Conservation (phyloP, 2,113 vertebrate species). For the Mesoclemmys tuberculata region DNA sequence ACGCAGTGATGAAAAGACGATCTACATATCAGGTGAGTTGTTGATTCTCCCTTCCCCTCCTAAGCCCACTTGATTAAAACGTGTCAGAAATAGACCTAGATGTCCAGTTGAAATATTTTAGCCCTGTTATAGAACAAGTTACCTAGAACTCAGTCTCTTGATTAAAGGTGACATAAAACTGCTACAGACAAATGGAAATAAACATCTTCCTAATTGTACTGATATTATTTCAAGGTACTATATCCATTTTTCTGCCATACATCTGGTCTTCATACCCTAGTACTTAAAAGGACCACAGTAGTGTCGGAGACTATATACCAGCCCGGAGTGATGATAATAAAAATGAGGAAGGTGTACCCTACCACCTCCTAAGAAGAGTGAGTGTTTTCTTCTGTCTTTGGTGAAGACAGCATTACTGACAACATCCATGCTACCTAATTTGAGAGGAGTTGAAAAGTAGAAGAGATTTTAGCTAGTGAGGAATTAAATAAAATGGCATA, state of each 20-base stretch:
- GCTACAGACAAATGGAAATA: background rate
- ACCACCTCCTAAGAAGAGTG: background rate
- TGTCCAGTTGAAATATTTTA: background rate
- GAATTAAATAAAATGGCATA: background rate
- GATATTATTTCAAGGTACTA: background rate
- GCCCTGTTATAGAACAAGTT: background rate
- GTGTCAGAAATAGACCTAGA: background rate
- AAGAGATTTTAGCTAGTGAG: background rate
- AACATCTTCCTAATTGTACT: background rate
- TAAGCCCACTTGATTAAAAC: background rate
- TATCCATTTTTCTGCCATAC: too few species aligned
- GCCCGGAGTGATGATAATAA: background rate
- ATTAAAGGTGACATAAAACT: background rate
- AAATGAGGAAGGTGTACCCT: background rate
- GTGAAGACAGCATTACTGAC: background rate
- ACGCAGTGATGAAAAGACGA: constrained; percentile 85
- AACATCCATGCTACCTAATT: background rate
- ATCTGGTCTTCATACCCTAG: background rate
- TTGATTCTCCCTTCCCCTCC: background rate
- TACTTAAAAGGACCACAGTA: background rate
- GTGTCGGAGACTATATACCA: background rate
- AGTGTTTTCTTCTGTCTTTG: background rate
- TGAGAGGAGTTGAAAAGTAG: background rate
- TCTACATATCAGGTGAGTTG: constrained; percentile 92
- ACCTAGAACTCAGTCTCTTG: background rate